Base-by-base conservation (phyloP, 1,140 invertebrate species). In the Steinernema khuongi region DNA sequence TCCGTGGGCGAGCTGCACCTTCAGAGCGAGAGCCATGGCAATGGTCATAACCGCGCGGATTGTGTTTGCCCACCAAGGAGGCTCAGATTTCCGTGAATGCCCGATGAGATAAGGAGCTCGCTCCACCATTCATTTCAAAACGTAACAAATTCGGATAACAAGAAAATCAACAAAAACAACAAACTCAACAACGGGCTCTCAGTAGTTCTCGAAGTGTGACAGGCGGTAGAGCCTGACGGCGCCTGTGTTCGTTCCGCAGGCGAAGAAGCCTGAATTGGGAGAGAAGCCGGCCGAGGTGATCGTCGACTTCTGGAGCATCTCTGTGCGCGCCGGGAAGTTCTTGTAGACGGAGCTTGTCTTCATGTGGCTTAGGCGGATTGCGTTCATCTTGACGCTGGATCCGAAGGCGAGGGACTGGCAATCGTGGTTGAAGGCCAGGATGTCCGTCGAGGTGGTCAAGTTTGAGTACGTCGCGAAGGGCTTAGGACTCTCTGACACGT, bases 351-450 rank as follows among this genome's bases (percentile, higher is more conserved):
- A 11, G 11, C 68, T 19, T 30, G 14, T 69, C 31, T 50, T 32
- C 68, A 28, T 69, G 68, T 69, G 68, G n/a, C 31, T 22, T 4
- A 69, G 7, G 19, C 68, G 68, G 41, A 69, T 50, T 19, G 68
- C 11, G 68, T 69, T 69, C 11, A 33, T 22, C 68, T 69, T 69
- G 4, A 69, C 31, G 31, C 14, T 33, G 41, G 68, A 69, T 19
- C 68, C 68, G 26, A 69, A 33, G 4, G 68, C 68, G 7, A 69
- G 11, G 2, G 41, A 4, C 30, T 69, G 31, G 4, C 11, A 32
- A 22, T 69, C 68, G 41, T 50, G 31, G 28, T 50, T 69, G 28
- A 69, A 69, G 2, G 31, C 31, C 4, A 69, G 31, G 28, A 69
- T 29, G 19, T 69, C 68, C 14, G 26, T 22, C 19, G 11, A 11